Conservation (phyloP, 2,888 invertebrate species). For the Phytoseiulus persimilis region DNA sequence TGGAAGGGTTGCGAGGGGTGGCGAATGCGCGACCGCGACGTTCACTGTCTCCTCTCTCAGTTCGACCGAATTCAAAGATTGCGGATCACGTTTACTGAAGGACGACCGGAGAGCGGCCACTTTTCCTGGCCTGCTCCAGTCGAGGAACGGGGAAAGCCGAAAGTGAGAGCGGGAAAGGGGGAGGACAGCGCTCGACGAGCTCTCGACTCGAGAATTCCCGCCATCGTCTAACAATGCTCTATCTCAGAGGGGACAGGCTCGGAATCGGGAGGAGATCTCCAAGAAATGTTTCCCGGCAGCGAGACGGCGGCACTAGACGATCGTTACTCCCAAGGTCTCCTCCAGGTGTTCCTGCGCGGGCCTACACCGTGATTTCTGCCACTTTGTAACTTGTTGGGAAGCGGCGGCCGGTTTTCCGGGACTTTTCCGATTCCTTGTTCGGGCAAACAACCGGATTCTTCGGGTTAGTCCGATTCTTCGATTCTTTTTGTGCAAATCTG, state of each 20-base stretch:
- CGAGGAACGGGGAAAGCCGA: not conserved
- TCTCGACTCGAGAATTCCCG: not conserved
- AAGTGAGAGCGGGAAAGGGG: not conserved
- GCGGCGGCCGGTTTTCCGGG: too few relatives aligned
- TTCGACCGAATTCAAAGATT: not conserved
- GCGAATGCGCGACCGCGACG: not conserved
- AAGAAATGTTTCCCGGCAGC: not conserved
- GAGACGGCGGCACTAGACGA: not conserved
- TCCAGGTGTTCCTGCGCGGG: too few relatives aligned
- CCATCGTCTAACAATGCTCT: not conserved
- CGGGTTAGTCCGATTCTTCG: too few relatives aligned
- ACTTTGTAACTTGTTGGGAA: too few relatives aligned
- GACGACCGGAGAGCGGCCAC: not conserved
- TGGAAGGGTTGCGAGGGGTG: not conserved
- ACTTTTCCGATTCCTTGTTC: too few relatives aligned
- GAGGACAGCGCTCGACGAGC: not conserved
- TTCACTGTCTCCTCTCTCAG: not conserved
- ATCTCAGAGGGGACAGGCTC: not conserved
- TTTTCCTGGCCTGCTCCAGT: not conserved
- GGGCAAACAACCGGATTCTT: too few relatives aligned
- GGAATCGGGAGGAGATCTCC: not conserved
- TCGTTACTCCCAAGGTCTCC: not conserved
- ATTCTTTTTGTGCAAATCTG: too few relatives aligned
- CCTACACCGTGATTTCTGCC: too few relatives aligned
- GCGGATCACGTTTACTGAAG: not conserved